phyloP scores from a whole-genome alignment of 2,797 vertebrate species.

The Muscicapa striata region DNA sequence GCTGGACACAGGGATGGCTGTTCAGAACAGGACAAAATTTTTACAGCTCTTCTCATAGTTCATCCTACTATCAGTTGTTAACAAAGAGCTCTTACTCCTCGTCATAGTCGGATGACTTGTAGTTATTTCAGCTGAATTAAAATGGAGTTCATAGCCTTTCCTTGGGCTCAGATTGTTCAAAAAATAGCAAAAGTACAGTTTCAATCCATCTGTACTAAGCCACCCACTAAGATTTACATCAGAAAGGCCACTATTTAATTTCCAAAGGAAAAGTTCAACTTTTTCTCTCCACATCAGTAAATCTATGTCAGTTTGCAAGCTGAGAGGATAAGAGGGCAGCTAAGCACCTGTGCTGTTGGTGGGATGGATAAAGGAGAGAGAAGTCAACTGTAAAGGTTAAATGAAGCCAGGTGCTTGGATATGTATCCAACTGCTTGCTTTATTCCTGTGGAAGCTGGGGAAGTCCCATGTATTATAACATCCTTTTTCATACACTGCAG shows the following conservation, averaged over 20 bases:
- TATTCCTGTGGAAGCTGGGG: not conserved
- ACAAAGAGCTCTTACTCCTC: not conserved
- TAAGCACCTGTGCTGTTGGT: constrained; percentile 44
- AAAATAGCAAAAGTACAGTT: constrained; percentile 12
- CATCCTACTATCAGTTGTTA: not conserved
- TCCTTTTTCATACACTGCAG: not conserved
- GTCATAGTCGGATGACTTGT: not conserved
- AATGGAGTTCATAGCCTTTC: not conserved
- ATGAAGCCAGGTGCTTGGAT: constrained; percentile 35
- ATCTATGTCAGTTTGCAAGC: constrained; percentile 44
- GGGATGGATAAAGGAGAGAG: constrained; percentile 12
- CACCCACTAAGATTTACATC: constrained; percentile 52
- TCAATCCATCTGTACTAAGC: constrained; percentile 29
- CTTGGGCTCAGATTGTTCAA: not conserved
- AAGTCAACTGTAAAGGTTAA: constrained; percentile 56
- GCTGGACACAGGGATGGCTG: not conserved
- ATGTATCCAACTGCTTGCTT: not conserved
- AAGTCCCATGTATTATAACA: not conserved
- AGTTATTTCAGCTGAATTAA: constrained; percentile 3
- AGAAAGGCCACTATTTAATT: constrained; percentile 49
- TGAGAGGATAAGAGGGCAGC: constrained; percentile 36
- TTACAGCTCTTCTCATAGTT: not conserved
- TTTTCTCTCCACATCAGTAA: constrained; percentile 31
- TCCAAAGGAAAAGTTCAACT: constrained; percentile 18
- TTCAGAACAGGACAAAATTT: not conserved